Evolutionary conservation across 1,140 invertebrate genomes (phyloP).

Genomic region (Drosophila ficusphila): DNA sequence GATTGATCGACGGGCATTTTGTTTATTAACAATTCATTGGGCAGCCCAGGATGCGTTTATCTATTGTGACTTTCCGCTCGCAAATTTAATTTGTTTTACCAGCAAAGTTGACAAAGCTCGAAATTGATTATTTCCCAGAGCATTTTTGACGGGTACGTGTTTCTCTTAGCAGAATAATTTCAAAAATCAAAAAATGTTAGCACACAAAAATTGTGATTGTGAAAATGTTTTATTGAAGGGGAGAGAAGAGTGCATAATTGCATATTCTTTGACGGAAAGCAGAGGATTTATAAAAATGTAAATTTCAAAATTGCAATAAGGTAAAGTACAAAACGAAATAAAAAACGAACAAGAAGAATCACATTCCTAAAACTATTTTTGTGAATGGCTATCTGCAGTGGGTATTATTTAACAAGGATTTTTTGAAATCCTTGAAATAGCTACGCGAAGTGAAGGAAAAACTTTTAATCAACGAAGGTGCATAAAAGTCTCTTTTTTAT

Average conservation of each 20-base stretch:
- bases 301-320: too few species aligned
- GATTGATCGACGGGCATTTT: conserved; percentile 43
- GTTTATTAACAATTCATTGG: conserved; percentile 51
- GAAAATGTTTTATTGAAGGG: not conserved
- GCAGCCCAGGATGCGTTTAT: conserved; percentile 1
- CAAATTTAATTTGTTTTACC: conserved; percentile 1
- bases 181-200: not conserved
- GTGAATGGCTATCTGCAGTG: too few species aligned
- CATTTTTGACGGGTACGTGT: conserved; percentile 1
- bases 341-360: too few species aligned
- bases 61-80: conserved; percentile 15
- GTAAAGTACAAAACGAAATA: too few species aligned
- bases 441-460: too few species aligned
- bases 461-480: too few species aligned
- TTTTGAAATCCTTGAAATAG: too few species aligned
- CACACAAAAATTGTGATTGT: not conserved
- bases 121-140: conserved; percentile 10
- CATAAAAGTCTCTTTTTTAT: too few species aligned
- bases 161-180: not conserved
- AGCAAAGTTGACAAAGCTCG: not conserved
- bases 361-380: too few species aligned
- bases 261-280: not conserved
- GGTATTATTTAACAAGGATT: too few species aligned
- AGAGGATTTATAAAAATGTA: not conserved
- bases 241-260: not conserved